Percentiles rank a stretch among this genome's conserved stretches.
Evolutionary conservation across 2,113 vertebrate species (phyloP).

Genomic region (Perca flavescens): DNA sequence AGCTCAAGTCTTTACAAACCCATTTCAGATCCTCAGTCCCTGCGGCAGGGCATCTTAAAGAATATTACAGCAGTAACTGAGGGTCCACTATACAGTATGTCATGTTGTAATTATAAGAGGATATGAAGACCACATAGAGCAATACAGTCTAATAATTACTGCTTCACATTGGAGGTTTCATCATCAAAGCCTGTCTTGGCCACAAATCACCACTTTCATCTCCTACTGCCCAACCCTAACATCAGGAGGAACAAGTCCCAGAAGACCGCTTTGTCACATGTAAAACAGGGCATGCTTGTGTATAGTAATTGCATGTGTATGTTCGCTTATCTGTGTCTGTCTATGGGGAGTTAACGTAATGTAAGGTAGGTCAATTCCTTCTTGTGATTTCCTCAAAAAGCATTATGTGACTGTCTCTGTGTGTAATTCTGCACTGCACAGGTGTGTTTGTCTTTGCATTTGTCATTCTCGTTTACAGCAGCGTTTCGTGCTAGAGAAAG

Average conservation of each 20-base stretch:
- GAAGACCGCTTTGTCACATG: slow-evolving; percentile 55
- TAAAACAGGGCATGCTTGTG: slow-evolving; percentile 4
- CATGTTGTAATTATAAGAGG: slow-evolving; percentile 78
- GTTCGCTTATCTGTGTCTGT: neutral
- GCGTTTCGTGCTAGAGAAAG: slow-evolving; percentile 7
- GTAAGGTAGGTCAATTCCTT: slow-evolving; percentile 3
- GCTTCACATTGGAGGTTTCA: slow-evolving; percentile 78
- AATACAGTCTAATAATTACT: slow-evolving; percentile 82
- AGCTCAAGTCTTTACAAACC: slow-evolving; percentile 66
- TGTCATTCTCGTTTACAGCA: slow-evolving; percentile 44
- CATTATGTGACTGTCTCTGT: slow-evolving; percentile 12
- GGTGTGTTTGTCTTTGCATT: slow-evolving; percentile 49
- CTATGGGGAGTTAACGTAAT: slow-evolving; percentile 8
- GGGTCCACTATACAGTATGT: slow-evolving; percentile 69
- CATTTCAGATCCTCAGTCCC: slow-evolving; percentile 59
- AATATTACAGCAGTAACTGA: slow-evolving; percentile 66
- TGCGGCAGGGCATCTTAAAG: slow-evolving; percentile 61
- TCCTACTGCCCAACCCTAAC: slow-evolving; percentile 52
- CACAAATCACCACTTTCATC: slow-evolving; percentile 82
- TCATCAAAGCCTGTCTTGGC: slow-evolving; percentile 80
- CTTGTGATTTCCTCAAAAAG: slow-evolving; percentile 12
- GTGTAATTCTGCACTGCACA: slow-evolving; percentile 21
- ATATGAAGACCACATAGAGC: slow-evolving; percentile 78
- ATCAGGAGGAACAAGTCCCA: slow-evolving; percentile 55
- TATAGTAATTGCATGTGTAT: slow-evolving; percentile 10